Evolutionary conservation across 2,113 vertebrate species (phyloP).

Genomic region (Actenoides lindsayi): DNA sequence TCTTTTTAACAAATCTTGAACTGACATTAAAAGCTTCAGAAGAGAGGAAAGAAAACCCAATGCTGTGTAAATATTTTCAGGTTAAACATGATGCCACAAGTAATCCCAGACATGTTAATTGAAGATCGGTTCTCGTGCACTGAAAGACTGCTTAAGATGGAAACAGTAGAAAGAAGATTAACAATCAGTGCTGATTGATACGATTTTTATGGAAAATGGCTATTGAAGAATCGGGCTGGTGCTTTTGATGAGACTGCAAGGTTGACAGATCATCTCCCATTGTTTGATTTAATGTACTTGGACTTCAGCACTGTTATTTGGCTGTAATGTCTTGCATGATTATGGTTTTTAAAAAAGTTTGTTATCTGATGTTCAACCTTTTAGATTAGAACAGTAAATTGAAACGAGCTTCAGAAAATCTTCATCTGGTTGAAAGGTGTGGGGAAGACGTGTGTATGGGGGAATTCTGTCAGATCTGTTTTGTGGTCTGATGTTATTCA

Average conservation of each 20-base stretch:
- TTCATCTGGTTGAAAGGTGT: not conserved
- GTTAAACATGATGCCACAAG: not conserved
- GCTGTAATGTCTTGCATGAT: not conserved
- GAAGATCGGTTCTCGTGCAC: not conserved
- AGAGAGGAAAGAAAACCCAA: not conserved
- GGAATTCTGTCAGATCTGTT: not conserved
- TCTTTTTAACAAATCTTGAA: not conserved
- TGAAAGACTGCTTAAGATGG: not conserved
- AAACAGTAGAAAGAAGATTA: not conserved
- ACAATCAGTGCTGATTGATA: not conserved
- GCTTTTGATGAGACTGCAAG: not conserved
- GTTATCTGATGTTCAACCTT: not conserved
- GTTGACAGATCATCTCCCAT: not conserved
- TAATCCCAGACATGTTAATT: not conserved
- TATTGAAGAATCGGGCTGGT: not conserved
- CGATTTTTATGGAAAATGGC: not conserved
- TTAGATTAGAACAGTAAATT: not conserved
- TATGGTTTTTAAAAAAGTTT: not conserved
- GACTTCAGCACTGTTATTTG: not conserved
- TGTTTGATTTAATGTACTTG: not conserved
- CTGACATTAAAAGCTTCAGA: not conserved
- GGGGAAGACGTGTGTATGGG: not conserved
- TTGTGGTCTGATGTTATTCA: not conserved
- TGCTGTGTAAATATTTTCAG: not conserved
- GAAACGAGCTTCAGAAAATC: not conserved